A percentile compares a stretch with the other conserved stretches of the same genome.
These are phyloP conservation scores for Lithophane semibrunnea DNA, from an alignment of 2,888 invertebrate genomes.

Conservation along the genomic window DNA sequence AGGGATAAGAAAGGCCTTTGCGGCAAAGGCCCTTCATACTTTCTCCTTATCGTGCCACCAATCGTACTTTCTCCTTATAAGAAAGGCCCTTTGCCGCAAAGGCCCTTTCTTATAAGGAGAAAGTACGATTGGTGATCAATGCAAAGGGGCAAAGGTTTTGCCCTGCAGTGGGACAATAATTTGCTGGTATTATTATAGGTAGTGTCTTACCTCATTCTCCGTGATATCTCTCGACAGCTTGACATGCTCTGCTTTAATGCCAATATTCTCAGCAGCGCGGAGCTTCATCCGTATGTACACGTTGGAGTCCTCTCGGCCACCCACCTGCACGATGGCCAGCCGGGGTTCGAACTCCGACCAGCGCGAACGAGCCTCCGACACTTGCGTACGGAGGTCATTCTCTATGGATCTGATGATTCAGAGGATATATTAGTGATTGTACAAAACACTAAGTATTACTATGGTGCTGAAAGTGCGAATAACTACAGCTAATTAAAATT, in stretches of 20 bases:
- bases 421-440: neutral
- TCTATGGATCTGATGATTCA: constrained; percentile 92
- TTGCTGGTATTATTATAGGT: neutral
- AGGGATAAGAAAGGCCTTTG: too few species aligned
- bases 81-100: neutral
- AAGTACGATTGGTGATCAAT: too few species aligned
- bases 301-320: constrained; percentile 98
- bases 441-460: neutral
- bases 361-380: constrained; percentile 89
- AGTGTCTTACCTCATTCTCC: constrained; percentile 92
- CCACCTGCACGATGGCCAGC: constrained; percentile 98
- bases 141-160: neutral
- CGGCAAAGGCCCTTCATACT: too few species aligned
- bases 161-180: neutral
- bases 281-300: constrained; percentile 99
- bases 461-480: neutral
- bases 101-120: too few species aligned
- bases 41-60: too few species aligned
- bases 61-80: neutral
- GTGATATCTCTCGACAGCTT: constrained; percentile 95
- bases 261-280: constrained; percentile 97
- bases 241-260: constrained; percentile 95
- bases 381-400: constrained; percentile 92
- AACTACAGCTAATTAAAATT: neutral
- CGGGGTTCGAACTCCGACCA: constrained; percentile 93